Evolutionary conservation across 2,888 invertebrate species (phyloP).

Genomic region (Trissolcus brochymenae): DNA sequence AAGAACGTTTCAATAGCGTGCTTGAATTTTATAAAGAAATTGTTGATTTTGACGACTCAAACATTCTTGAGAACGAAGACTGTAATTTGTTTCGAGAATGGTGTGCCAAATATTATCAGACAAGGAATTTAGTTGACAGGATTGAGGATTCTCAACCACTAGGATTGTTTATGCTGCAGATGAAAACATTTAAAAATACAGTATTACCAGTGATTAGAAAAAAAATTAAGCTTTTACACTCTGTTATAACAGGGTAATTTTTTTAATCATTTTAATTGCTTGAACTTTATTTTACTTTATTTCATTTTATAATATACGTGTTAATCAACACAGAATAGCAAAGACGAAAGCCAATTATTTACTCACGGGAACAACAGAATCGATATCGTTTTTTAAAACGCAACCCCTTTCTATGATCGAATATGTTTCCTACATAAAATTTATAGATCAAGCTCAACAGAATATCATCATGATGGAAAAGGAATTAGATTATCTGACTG

Average conservation of each 20-base stretch:
- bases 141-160: constrained; percentile 83
- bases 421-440: constrained; percentile 83
- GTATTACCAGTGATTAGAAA: constrained; percentile 85
- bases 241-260: constrained; percentile 81
- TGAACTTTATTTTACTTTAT: too few relatives aligned
- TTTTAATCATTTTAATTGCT: too few relatives aligned
- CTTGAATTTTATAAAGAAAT: constrained; percentile 85
- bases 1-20: constrained; percentile 82
- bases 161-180: constrained; percentile 84
- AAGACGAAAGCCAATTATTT: constrained; percentile 78
- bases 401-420: constrained; percentile 85
- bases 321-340: constrained; percentile 79
- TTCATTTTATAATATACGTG: not conserved
- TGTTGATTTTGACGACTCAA: constrained; percentile 80
- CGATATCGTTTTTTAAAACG: constrained; percentile 78
- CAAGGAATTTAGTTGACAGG: constrained; percentile 83
- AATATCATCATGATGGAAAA: constrained; percentile 84
- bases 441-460: constrained; percentile 82
- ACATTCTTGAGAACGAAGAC: constrained; percentile 80
- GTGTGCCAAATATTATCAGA: constrained; percentile 83
- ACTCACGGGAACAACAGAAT: constrained; percentile 80
- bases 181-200: constrained; percentile 83
- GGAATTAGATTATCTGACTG: constrained; percentile 87
- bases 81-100: constrained; percentile 80
- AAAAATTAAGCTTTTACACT: constrained; percentile 82